A percentile compares a stretch with the other conserved stretches of the same genome.
phyloP scores from a whole-genome alignment of 2,113 vertebrate genomes.

The Spea multiplicata region DNA sequence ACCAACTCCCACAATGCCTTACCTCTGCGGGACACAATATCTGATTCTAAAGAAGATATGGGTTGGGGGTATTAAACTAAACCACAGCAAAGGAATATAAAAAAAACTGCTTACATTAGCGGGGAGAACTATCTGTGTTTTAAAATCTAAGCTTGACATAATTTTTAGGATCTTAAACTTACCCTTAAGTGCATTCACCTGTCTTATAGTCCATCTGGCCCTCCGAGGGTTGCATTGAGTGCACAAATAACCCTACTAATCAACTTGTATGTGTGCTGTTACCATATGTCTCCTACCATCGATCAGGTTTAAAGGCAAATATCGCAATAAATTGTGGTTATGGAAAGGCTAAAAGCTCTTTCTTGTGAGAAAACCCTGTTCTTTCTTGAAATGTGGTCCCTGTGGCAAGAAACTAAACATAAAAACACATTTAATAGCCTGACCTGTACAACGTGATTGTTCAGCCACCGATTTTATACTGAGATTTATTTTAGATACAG shows the following conservation, averaged over 20 bases:
- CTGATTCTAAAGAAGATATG: background rate
- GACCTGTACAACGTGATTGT: background rate
- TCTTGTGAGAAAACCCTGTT: background rate
- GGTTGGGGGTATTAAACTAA: too few relatives aligned
- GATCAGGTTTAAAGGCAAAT: background rate
- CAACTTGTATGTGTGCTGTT: too few relatives aligned
- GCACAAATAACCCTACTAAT: too few relatives aligned
- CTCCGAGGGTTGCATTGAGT: too few relatives aligned
- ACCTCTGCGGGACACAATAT: background rate
- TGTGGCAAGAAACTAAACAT: background rate
- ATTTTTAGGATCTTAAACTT: too few relatives aligned
- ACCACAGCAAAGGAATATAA: too few relatives aligned
- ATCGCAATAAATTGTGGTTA: background rate
- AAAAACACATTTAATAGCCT: constrained; percentile 6
- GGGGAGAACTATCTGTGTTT: too few relatives aligned
- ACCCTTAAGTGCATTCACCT: too few relatives aligned
- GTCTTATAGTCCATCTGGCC: too few relatives aligned
- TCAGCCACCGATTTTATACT: background rate
- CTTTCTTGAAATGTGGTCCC: background rate
- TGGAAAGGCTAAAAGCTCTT: background rate
- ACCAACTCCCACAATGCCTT: background rate
- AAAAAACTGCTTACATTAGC: too few relatives aligned
- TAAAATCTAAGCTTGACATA: too few relatives aligned
- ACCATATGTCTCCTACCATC: background rate
- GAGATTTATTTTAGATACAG: background rate